Evolutionary conservation across 2,113 vertebrate species (phyloP).

Genomic region (Acrocephalus kingi): DNA sequence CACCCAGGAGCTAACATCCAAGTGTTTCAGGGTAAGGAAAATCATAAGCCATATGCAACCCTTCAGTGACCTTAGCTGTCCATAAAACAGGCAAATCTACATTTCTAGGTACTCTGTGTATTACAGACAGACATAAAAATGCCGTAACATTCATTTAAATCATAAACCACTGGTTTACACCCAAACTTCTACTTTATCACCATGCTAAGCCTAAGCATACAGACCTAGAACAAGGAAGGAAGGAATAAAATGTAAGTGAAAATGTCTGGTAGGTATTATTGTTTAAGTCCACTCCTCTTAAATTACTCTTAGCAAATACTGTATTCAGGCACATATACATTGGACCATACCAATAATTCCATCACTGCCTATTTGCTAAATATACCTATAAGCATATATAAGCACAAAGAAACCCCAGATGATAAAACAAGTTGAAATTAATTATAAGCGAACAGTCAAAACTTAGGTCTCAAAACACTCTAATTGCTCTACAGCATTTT

Average conservation of each 20-base stretch:
- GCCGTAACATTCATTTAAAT: neutral
- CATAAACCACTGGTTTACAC: neutral
- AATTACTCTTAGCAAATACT: neutral
- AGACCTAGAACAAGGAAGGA: neutral
- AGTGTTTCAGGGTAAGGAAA: neutral
- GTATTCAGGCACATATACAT: neutral
- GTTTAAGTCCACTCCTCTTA: neutral
- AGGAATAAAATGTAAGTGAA: neutral
- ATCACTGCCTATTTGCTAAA: neutral
- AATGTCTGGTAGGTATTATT: neutral
- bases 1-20: neutral
- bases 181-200: neutral
- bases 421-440: neutral
- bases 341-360: neutral
- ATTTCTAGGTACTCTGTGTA: neutral
- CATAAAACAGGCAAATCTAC: neutral
- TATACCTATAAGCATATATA: neutral
- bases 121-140: neutral
- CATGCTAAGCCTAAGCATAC: neutral
- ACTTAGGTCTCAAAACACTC: neutral
- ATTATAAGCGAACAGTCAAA: neutral
- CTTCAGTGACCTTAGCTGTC: neutral
- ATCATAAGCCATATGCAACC: neutral
- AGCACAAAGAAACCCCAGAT: neutral
- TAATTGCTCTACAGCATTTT: neutral